A percentile compares a stretch with the other conserved stretches of the same genome.
Conservation (phyloP, 2,797 vertebrate species). For the Melanotaenia boesemani region DNA sequence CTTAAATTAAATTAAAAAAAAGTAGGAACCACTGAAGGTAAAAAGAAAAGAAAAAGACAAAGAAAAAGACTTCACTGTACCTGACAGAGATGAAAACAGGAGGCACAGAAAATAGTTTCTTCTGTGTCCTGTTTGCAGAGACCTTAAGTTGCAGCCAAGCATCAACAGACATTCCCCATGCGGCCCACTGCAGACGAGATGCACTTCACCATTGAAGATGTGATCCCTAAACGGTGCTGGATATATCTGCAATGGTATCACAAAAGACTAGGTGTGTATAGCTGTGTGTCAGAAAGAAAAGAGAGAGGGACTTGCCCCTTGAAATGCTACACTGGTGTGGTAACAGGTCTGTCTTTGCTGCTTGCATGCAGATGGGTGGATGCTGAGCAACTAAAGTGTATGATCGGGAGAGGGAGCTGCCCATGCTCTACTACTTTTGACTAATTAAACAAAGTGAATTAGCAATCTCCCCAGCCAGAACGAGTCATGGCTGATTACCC, state of each 20-base stretch:
- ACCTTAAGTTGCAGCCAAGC: conserved; percentile 24
- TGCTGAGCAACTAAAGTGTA: conserved; percentile 46
- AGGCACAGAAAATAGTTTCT: conserved; percentile 10
- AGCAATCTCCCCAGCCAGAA: conserved; percentile 77
- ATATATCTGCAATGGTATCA: conserved; percentile 34
- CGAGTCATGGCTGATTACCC: conserved; percentile 77
- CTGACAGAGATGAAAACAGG: conserved; percentile 14
- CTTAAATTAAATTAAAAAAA: neutral
- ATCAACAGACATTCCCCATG: conserved; percentile 25
- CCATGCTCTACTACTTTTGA: conserved; percentile 75
- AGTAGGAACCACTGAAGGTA: too few relatives aligned
- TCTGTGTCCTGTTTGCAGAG: conserved; percentile 26
- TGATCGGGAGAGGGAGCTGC: conserved; percentile 59
- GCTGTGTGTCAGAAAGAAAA: conserved; percentile 24
- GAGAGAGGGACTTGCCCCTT: conserved; percentile 27
- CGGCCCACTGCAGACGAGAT: conserved; percentile 14
- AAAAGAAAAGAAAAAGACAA: neutral
- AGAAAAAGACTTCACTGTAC: conserved; percentile 37
- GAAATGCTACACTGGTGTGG: conserved; percentile 44
- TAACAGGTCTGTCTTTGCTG: conserved; percentile 44
- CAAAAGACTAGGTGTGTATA: conserved; percentile 16
- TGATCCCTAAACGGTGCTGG: conserved; percentile 20
- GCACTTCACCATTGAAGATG: conserved; percentile 22
- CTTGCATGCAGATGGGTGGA: conserved; percentile 32
- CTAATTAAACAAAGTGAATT: conserved; percentile 83